A percentile compares a stretch with the other conserved stretches of the same genome.
phyloP scores from a whole-genome alignment of 2,113 vertebrate species.

The Gymnocephalus cernua region DNA sequence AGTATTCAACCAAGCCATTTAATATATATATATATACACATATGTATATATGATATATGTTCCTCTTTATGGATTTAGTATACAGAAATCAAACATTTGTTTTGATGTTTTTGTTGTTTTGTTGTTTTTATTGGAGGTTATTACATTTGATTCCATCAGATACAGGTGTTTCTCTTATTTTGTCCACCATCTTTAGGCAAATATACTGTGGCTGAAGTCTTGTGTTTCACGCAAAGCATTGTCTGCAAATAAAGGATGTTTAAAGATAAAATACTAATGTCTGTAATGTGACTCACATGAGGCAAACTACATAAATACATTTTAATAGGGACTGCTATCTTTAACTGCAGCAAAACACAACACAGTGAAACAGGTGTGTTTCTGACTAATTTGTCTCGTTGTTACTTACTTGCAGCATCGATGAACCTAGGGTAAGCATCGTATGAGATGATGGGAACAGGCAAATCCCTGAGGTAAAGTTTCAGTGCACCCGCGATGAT shows the following conservation, averaged over 20 bases:
- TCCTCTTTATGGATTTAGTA: neutral
- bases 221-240: neutral
- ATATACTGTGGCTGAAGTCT: neutral
- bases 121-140: neutral
- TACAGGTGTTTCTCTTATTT: neutral
- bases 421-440: conserved; percentile 98
- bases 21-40: no score
- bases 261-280: neutral
- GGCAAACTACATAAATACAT: neutral
- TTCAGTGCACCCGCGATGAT: conserved; percentile 99
- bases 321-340: neutral
- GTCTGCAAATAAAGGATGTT: conserved; percentile 1
- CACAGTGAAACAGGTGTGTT: conserved; percentile 15
- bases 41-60: neutral
- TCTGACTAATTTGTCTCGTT: conserved; percentile 18
- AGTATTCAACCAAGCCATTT: no score
- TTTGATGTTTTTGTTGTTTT: no score
- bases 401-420: conserved; percentile 94
- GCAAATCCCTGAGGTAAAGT: conserved; percentile 99
- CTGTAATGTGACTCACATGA: neutral
- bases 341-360: neutral
- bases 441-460: conserved; percentile 97
- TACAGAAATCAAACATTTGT: neutral
- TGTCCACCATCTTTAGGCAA: neutral
- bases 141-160: neutral